Base-by-base conservation (phyloP, 2,797 vertebrate genomes). In the Sciaenops ocellatus region DNA sequence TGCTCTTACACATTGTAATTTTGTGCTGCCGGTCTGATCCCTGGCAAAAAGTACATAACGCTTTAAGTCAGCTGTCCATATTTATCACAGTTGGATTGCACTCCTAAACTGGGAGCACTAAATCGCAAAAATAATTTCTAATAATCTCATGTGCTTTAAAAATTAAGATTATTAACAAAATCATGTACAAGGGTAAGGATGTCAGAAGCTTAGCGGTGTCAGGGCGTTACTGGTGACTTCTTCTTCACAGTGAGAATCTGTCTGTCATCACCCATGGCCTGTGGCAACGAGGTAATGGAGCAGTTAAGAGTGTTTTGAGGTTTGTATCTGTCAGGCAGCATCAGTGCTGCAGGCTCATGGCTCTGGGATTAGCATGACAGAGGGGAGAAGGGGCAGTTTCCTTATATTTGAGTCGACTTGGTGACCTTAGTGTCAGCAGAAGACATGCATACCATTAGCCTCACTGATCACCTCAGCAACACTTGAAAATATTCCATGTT, bases 251-350 rank as follows among this genome's bases (percentile, higher is more conserved):
- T 34, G 34, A 34, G 34, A 34, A 8, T 34, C 34, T 72, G 82
- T 90, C 92, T 90, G 80, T 93, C 85, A 64, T 79, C 80, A 34
- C 85, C 69, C 0, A 57, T 9, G 68, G 83, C 83, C 79, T 62
- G 57, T 75, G 77, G 89, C 74, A 28, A 71, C 22, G 18, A 55
- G 73, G 76, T 93, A 89, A 91, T 91, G 82, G 84, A 86, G 87
- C 83, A 75, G 87, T 89, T 91, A 84, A 86, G 89, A 80, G 75
- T 86, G 88, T 94, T 87, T 89, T 86, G 85, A 84, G 87, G 86
- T 50, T 76, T 75, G 80, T 73, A 59, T 78, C 84, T 90, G 87
- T 91, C 90, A 81, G 67, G 62, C 57, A 12, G 30, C 26, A 4
- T 51, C 30, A 41, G n/a, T 15, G 79, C 87, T 75, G 84, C 79